Evolutionary conservation across 2,797 vertebrate genomes (phyloP).

Genomic region (Sciurus carolinensis): DNA sequence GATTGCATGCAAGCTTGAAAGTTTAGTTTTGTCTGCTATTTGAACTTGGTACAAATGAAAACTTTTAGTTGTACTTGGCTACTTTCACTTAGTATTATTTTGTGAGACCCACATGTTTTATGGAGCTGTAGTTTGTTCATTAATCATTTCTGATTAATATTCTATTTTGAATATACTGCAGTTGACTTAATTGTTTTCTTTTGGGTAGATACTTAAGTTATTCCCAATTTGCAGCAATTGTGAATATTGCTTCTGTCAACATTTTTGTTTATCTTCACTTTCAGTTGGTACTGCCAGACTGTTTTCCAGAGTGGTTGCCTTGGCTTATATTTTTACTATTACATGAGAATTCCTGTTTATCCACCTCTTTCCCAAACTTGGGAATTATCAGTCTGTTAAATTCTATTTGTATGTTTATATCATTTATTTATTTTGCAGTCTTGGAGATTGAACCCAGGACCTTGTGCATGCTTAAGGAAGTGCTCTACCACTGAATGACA

Average conservation of each 20-base stretch:
- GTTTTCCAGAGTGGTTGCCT: background rate
- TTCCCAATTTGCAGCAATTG: constrained; percentile 19
- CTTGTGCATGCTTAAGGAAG: too few species aligned
- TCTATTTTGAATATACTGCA: background rate
- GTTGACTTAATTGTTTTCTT: background rate
- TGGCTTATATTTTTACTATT: background rate
- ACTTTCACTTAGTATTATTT: constrained; percentile 36
- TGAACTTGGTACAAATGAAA: constrained; percentile 8
- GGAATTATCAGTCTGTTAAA: background rate
- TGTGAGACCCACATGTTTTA: constrained; percentile 48
- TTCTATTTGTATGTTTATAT: too few species aligned
- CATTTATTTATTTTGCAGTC: too few species aligned
- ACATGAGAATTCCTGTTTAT: constrained; percentile 41
- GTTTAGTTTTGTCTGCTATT: constrained; percentile 53
- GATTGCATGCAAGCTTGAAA: background rate
- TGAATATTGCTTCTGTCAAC: background rate
- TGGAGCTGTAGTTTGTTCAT: background rate
- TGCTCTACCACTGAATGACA: too few species aligned
- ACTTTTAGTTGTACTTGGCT: constrained; percentile 33
- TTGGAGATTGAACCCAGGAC: too few species aligned
- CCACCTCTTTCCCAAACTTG: constrained; percentile 8
- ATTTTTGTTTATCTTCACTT: constrained; percentile 23
- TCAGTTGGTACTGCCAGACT: constrained; percentile 27
- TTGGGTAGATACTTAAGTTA: background rate
- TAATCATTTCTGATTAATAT: constrained; percentile 12